Conservation (phyloP, 2,888 invertebrate genomes). For the Pristionchus japonicus region DNA sequence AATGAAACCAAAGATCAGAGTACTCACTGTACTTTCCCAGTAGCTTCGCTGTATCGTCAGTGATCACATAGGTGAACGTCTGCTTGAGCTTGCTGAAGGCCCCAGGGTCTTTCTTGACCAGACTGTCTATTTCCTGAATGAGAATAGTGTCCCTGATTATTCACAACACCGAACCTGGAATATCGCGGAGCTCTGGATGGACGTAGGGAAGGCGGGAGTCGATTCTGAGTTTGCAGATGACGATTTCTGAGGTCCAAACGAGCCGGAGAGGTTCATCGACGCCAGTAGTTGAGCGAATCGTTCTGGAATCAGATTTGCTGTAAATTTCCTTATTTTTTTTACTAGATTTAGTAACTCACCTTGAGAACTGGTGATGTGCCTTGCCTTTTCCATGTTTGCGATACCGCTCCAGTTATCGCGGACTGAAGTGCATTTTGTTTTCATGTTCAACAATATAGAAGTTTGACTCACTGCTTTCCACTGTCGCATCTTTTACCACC, state of each 20-base stretch:
- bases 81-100: slow-evolving; percentile 87
- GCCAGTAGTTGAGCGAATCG: background rate
- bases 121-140: slow-evolving; percentile 83
- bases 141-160: too few species aligned
- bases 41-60: slow-evolving; percentile 86
- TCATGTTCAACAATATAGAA: background rate
- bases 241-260: background rate
- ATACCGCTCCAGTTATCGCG: slow-evolving; percentile 87
- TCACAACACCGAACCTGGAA: slow-evolving; percentile 50
- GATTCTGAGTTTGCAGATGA: background rate
- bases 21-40: slow-evolving; percentile 91
- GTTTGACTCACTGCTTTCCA: slow-evolving; percentile 79
- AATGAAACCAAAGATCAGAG: background rate
- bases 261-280: background rate
- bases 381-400: slow-evolving; percentile 83
- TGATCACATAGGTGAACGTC: slow-evolving; percentile 88
- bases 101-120: slow-evolving; percentile 83
- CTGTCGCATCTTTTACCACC: slow-evolving; percentile 75
- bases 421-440: too few species aligned
- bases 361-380: slow-evolving; percentile 70
- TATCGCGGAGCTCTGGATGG: slow-evolving; percentile 60
- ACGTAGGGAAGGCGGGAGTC: slow-evolving; percentile 54
- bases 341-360: background rate
- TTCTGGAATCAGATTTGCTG: background rate
- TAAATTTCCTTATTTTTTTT: background rate